phyloP scores from a whole-genome alignment of 2,888 invertebrate genomes.

The Chrysopilus asiliformis region DNA sequence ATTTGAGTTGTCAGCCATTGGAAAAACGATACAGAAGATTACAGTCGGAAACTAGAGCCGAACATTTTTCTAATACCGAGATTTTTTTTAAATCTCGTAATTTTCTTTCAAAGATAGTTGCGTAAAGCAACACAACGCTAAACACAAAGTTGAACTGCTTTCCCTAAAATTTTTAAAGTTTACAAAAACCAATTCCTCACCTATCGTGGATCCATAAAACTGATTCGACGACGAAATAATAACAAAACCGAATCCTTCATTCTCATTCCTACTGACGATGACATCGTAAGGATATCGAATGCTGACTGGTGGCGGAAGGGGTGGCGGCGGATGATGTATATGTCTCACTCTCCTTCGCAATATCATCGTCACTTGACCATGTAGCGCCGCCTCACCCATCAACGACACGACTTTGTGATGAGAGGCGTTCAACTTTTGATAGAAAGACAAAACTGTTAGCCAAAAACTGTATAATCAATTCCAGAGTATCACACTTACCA shows the following conservation, averaged over 20 bases:
- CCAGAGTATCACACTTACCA: constrained; percentile 37
- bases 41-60: too few relatives aligned
- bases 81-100: too few relatives aligned
- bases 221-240: constrained; percentile 90
- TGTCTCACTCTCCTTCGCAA: constrained; percentile 44
- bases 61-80: too few relatives aligned
- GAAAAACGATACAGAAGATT: too few relatives aligned
- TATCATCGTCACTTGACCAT: constrained; percentile 74
- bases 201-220: constrained; percentile 67
- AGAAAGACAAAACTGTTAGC: not conserved
- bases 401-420: constrained; percentile 88
- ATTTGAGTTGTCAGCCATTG: too few relatives aligned
- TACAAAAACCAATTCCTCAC: constrained; percentile 32
- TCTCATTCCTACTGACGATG: constrained; percentile 75
- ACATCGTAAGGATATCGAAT: constrained; percentile 69
- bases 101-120: too few relatives aligned
- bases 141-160: constrained; percentile 1
- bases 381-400: constrained; percentile 77
- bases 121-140: constrained; percentile 2
- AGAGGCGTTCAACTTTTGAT: constrained; percentile 50
- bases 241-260: constrained; percentile 97
- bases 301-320: constrained; percentile 11
- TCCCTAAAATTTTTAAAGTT: not conserved
- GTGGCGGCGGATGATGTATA: constrained; percentile 1
- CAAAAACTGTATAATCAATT: not conserved